Conservation (phyloP, 2,113 vertebrate species). For the Paradisaea rubra region DNA sequence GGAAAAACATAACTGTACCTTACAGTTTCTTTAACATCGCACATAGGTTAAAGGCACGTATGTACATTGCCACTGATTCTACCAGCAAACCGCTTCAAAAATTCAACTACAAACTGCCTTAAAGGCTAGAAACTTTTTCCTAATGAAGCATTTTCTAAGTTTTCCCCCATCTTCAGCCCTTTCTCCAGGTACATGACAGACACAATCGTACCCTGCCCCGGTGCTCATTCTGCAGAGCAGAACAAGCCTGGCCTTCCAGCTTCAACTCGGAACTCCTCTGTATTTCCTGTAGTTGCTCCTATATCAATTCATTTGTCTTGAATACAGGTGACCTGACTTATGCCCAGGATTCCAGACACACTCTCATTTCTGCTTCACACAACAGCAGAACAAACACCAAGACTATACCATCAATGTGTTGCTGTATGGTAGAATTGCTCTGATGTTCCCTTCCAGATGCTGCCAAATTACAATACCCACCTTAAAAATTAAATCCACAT, state of each 20-base stretch:
- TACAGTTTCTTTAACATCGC: neutral
- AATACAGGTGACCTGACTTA: neutral
- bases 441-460: neutral
- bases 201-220: rapidly evolving
- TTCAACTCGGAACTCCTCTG: neutral
- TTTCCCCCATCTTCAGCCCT: neutral
- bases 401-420: neutral
- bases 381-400: neutral
- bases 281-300: neutral
- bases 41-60: rapidly evolving
- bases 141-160: neutral
- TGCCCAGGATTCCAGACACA: neutral
- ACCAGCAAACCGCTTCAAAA: neutral
- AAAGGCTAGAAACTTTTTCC: neutral
- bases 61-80: neutral
- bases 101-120: neutral
- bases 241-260: neutral
- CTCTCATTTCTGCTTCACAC: neutral
- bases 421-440: neutral
- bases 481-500: neutral
- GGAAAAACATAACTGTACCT: neutral
- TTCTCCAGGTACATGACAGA: neutral
- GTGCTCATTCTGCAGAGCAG: neutral
- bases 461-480: neutral
- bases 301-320: neutral